Conservation (phyloP, 2,797 vertebrate genomes). For the Agapornis canus region DNA sequence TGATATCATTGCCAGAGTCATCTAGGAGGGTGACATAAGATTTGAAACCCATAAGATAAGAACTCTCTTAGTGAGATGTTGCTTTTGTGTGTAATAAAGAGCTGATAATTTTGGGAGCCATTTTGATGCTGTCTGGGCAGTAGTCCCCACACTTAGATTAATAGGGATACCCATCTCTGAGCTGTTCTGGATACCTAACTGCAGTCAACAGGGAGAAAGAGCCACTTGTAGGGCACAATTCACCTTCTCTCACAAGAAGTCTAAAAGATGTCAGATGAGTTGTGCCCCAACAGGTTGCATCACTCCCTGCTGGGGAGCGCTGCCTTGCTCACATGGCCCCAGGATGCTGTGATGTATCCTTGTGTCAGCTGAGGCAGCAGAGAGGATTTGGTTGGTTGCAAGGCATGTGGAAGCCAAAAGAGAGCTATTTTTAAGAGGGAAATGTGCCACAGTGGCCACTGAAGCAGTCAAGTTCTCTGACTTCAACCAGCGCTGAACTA, state of each 20-base stretch:
- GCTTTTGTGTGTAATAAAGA: not conserved
- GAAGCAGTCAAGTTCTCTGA: not conserved
- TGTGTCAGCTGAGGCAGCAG: fast-evolving
- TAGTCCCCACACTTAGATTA: not conserved
- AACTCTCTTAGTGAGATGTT: not conserved
- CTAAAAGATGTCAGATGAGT: not conserved
- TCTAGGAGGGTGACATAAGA: not conserved
- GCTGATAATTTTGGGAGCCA: not conserved
- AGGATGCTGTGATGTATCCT: not conserved
- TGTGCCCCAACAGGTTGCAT: not conserved
- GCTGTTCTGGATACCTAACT: not conserved
- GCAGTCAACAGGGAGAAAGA: not conserved
- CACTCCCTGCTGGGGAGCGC: not conserved
- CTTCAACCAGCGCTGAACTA: not conserved
- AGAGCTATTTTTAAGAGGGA: fast-evolving
- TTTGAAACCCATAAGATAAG: not conserved
- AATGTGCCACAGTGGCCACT: not conserved
- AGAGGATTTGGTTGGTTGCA: not conserved
- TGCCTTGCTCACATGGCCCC: fast-evolving
- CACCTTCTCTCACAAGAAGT: not conserved
- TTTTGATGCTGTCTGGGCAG: not conserved
- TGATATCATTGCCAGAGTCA: not conserved
- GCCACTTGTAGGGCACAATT: not conserved
- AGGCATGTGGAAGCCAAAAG: not conserved
- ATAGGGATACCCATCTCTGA: not conserved